Evolutionary conservation across 1,140 invertebrate genomes (phyloP).

Genomic region (Anadara kagoshimensis): DNA sequence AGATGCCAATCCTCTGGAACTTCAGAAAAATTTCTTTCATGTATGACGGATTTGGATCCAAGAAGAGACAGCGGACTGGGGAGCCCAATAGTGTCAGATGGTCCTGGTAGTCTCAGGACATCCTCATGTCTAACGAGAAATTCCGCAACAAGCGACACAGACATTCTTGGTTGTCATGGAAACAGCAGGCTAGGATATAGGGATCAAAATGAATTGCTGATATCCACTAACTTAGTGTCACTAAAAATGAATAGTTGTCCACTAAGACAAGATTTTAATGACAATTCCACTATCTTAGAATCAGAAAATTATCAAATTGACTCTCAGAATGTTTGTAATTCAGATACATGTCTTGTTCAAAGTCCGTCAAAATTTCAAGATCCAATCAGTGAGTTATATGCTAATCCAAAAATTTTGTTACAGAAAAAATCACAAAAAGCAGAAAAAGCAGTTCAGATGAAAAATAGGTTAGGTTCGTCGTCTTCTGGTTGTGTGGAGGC

Average conservation of each 20-base stretch:
- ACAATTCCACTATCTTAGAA: background rate
- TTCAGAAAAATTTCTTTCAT: background rate
- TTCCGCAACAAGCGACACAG: conserved; percentile 9
- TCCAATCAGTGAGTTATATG: conserved; percentile 42
- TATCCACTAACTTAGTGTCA: too few relatives aligned
- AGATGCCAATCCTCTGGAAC: conserved; percentile 26
- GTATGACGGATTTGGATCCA: conserved; percentile 3
- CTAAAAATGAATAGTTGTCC: conserved; percentile 11
- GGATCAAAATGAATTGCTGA: conserved; percentile 3
- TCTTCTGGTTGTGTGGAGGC: too few relatives aligned
- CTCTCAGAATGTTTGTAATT: conserved; percentile 11
- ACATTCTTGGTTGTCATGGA: conserved; percentile 1
- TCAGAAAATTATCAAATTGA: background rate
- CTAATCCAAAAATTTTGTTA: conserved; percentile 45
- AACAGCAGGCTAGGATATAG: background rate
- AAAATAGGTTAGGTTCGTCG: too few relatives aligned
- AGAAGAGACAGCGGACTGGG: conserved; percentile 43
- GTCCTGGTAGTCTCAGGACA: conserved; percentile 19
- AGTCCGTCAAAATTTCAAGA: background rate
- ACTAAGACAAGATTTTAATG: conserved; percentile 3
- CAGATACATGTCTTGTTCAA: conserved; percentile 24
- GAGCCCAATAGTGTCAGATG: conserved; percentile 34
- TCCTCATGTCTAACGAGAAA: background rate
- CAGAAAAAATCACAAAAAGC: conserved; percentile 44
- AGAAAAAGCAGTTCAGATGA: conserved; percentile 1